These are phyloP conservation scores for Cynaeus angustus DNA, from an alignment of 2,888 invertebrate genomes.

Conservation along the genomic window DNA sequence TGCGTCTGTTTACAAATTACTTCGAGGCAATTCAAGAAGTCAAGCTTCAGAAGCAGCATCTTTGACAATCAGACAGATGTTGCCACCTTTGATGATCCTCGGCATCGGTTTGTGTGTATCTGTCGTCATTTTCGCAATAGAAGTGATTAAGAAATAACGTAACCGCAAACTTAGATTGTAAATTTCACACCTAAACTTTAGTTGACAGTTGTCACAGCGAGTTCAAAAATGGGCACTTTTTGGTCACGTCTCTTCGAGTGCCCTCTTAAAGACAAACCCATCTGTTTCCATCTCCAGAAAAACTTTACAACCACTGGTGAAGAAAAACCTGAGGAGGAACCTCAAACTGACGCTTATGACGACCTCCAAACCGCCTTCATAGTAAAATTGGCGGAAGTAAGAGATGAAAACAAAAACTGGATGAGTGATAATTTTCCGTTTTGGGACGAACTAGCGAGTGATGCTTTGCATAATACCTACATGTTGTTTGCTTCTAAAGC, in stretches of 20 bases:
- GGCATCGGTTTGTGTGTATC: slow-evolving; percentile 5
- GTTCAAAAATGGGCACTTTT: slow-evolving; percentile 16
- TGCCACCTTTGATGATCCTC: slow-evolving; percentile 19
- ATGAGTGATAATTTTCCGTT: slow-evolving; percentile 72
- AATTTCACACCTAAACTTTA: too few relatives aligned
- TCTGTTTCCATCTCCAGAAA: slow-evolving; percentile 31
- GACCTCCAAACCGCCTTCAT: slow-evolving; percentile 15
- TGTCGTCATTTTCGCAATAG: slow-evolving; percentile 1
- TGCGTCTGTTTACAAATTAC: slow-evolving; percentile 15
- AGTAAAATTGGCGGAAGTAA: slow-evolving; percentile 7
- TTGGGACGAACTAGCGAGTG: slow-evolving; percentile 76
- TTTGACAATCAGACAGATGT: slow-evolving; percentile 25
- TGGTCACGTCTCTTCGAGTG: slow-evolving; percentile 21
- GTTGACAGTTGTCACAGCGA: not conserved
- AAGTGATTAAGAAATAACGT: not conserved
- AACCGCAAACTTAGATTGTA: not conserved
- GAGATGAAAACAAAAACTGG: slow-evolving; percentile 16
- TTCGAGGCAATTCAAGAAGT: slow-evolving; percentile 15
- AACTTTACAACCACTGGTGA: slow-evolving; percentile 29
- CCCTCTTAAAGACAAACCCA: slow-evolving; percentile 26
- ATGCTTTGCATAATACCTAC: slow-evolving; percentile 76
- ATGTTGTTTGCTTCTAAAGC: slow-evolving; percentile 75
- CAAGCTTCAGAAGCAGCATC: not conserved
- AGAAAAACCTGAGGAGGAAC: slow-evolving; percentile 9
- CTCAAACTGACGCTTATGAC: slow-evolving; percentile 20